Base-by-base conservation (phyloP, 1,140 invertebrate genomes). In the Bombyx mori region DNA sequence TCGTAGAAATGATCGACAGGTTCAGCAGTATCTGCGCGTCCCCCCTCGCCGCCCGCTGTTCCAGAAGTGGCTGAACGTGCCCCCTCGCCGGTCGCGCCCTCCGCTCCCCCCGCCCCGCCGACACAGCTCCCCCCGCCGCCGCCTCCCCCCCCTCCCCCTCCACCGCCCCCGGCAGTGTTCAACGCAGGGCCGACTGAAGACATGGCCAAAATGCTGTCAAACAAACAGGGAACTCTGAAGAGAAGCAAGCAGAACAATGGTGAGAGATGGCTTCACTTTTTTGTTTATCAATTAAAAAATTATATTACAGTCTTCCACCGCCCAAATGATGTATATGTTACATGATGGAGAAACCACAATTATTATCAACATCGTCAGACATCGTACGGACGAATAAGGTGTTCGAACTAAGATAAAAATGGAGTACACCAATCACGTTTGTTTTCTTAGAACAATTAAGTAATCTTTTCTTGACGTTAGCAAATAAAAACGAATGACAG, bases 131-230 rank as follows among this genome's bases (percentile, higher is more conserved):
- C 12, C 52, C 59, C 44, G n/a, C 64, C 42, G 46, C 61, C 9
- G 26, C 63, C 50, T 9, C 68, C 52, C 0, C 67, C 60, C 0
- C 73, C 64, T 0, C 69, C 66, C 0, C 68, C 65, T 0, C 66
- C 69, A 1, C 63, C 68, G 0, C 68, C 71, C 0, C 65, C 71
- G 3, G 60, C 66, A 0, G 52, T 62, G 3, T 49, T 58, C 0
- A 57, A 57, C 3, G 12, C 1, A 88, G 88, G 0, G 12, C 12
- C 12, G 12, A 79, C 89, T 2, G 75, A 81, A 1, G 90, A 91
- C 56, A 91, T 92, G 90, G 90, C 91, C 6, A 90, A 88, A 54
- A 86, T 92, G 73, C 74, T 92, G 45, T 90, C 90, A 6, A 86
- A 88, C 18, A 86, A 77, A 71, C 61, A 87, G 75, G 75, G 85